Percentiles rank a stretch among this genome's conserved stretches.
Conservation (phyloP, 30 jellyfish, hydroid and myxozoan genomes). For the Sanderia malayensis region DNA sequence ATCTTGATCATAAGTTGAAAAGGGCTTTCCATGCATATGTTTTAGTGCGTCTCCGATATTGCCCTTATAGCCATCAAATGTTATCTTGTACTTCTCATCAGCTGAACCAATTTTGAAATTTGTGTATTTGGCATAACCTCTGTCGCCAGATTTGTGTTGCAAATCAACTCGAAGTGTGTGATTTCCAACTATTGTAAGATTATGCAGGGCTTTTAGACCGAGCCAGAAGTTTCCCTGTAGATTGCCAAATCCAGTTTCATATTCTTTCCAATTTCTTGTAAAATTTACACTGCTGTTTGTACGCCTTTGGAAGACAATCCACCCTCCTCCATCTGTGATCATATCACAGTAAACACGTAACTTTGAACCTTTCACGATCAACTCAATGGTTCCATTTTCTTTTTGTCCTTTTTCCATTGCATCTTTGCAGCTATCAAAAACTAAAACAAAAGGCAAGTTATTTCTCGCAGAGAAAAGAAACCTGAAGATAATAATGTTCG, state of each 20-base stretch:
- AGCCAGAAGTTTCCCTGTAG: constrained; percentile 54
- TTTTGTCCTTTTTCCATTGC: background rate
- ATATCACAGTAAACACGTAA: constrained; percentile 29
- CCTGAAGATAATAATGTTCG: no score
- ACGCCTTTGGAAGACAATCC: constrained; percentile 54
- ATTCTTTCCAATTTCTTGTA: constrained; percentile 28
- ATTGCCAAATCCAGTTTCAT: constrained; percentile 45
- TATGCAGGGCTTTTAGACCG: constrained; percentile 41
- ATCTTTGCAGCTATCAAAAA: background rate
- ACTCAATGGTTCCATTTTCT: background rate
- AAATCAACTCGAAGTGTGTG: background rate
- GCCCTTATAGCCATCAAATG: background rate
- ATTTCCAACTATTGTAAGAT: constrained; percentile 32
- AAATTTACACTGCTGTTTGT: constrained; percentile 37
- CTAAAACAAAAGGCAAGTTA: background rate
- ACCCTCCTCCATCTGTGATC: constrained; percentile 57
- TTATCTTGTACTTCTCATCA: background rate
- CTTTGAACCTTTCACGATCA: background rate
- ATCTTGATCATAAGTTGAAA: background rate
- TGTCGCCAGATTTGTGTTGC: background rate
- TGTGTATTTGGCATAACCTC: constrained; percentile 3
- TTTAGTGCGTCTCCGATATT: background rate
- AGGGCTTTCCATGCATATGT: background rate
- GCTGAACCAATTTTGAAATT: background rate
- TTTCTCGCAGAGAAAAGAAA: no score